A percentile compares a stretch with the other conserved stretches of the same genome.
These are phyloP conservation scores for Sweltsa coloradensis DNA, from an alignment of 1,140 invertebrate species.

Conservation along the genomic window DNA sequence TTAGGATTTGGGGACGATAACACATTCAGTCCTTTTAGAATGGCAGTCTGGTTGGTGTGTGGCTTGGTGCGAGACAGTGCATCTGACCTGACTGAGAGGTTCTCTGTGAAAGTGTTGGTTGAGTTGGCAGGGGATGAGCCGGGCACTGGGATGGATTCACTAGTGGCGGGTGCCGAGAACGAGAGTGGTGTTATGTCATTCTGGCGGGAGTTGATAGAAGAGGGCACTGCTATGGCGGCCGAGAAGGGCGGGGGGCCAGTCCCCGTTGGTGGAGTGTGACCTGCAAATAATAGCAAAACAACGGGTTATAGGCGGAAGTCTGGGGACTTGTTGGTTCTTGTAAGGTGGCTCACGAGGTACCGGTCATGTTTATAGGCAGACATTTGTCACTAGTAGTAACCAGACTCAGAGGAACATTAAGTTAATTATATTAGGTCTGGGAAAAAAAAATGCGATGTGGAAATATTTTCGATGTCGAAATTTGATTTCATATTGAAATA, in stretches of 20 bases:
- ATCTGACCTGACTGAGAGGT: not conserved
- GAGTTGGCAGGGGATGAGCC: conserved; percentile 7
- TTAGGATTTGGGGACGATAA: too few species aligned
- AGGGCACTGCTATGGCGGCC: conserved; percentile 6
- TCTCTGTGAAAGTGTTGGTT: not conserved
- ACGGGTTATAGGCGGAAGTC: conserved; percentile 7
- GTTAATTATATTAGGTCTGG: too few species aligned
- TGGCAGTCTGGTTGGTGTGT: too few species aligned
- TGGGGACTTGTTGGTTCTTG: too few species aligned
- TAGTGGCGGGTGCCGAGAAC: conserved; percentile 1
- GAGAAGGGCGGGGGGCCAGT: conserved; percentile 4
- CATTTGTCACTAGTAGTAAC: too few species aligned
- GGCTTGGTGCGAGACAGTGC: not conserved
- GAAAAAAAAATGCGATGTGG: too few species aligned
- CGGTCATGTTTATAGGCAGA: too few species aligned
- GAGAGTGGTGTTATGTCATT: conserved; percentile 1
- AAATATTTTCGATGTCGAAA: too few species aligned
- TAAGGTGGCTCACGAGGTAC: too few species aligned
- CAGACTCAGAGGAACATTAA: too few species aligned
- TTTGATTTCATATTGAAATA: too few species aligned
- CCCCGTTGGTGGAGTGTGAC: conserved; percentile 10
- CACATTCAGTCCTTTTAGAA: too few species aligned
- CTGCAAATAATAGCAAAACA: conserved; percentile 1
- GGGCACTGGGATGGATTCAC: not conserved
- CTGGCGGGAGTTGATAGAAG: not conserved